Base-by-base conservation (phyloP, 2,797 vertebrate species). In the Phalloptychus januarius region DNA sequence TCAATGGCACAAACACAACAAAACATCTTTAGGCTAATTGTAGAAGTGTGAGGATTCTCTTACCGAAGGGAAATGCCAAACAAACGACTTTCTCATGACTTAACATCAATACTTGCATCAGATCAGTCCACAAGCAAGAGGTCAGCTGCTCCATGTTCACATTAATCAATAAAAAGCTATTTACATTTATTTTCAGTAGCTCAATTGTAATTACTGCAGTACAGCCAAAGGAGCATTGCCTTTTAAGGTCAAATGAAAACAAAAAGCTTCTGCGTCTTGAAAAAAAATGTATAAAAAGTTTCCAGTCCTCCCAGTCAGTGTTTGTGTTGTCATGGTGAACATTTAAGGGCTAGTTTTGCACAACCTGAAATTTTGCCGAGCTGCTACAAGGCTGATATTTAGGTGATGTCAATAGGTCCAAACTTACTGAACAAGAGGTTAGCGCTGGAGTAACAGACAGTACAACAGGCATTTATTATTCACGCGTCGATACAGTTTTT, bases 1-100 rank as follows among this genome's bases (percentile, higher is more conserved):
- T 50, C 25, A 12, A 67, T 16, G n/a, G 75, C 71, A 25, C 6
- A 75, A 80, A 20, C 4, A 23, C 46, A 58, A 25, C 52, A 78
- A 56, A 63, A 36, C 71, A 76, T 74, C n/a, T 69, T 74, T 15
- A 52, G 16, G 33, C n/a, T 73, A 72, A 40, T 38, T 61, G 52
- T 38, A 15, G 31, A 10, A 76, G 38, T 7, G n/a, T 25, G 40
- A 65, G 50, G 45, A 67, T 71, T 73, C 1, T n/a, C 31, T 56
- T 3, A 52, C 23, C 40, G 23, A 74, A 20, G 1, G 36, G 78
- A 36, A 50, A 44, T 71, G 63, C n/a, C 63, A 71, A 61, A 72
- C 54, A 20, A 74, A 46, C 16, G 20, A 33, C 13, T 45, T 33
- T 71, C 5, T 12, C 16, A 52, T 73, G 25, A 38, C 54, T 79